Conservation (phyloP, 2,113 vertebrate species). For the Callopanchax toddi region DNA sequence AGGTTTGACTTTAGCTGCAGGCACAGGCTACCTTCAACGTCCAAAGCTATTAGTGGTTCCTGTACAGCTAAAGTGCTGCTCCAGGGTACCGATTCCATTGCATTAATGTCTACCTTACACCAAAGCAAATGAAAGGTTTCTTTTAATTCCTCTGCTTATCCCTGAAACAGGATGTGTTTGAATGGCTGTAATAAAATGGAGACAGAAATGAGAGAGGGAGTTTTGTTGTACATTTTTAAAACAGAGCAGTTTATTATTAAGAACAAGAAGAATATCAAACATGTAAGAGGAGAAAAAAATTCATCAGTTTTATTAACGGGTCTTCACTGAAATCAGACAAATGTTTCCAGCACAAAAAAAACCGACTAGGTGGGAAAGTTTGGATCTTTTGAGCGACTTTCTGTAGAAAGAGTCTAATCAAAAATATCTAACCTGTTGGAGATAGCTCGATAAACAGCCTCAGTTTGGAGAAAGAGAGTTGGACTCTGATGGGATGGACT, state of each 20-base stretch:
- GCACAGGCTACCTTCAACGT: constrained; percentile 70
- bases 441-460: no score
- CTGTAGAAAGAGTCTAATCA: no score
- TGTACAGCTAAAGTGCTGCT: constrained; percentile 74
- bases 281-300: constrained; percentile 69
- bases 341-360: constrained; percentile 67
- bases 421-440: no score
- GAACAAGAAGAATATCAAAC: constrained; percentile 85
- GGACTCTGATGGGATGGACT: no score
- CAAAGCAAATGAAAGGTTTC: constrained; percentile 64
- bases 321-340: constrained; percentile 58
- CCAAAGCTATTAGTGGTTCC: constrained; percentile 77
- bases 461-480: no score
- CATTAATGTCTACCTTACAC: constrained; percentile 73
- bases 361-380: constrained; percentile 30
- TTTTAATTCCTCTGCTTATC: constrained; percentile 42
- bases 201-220: constrained; percentile 36
- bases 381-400: no score
- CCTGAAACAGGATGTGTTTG: neutral
- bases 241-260: constrained; percentile 84
- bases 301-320: constrained; percentile 66
- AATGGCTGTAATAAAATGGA: neutral
- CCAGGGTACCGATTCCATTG: constrained; percentile 71
- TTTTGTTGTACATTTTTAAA: constrained; percentile 67
- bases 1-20: constrained; percentile 68